phyloP scores from a whole-genome alignment of 2,113 vertebrate species.

The Macquaria ambigua region DNA sequence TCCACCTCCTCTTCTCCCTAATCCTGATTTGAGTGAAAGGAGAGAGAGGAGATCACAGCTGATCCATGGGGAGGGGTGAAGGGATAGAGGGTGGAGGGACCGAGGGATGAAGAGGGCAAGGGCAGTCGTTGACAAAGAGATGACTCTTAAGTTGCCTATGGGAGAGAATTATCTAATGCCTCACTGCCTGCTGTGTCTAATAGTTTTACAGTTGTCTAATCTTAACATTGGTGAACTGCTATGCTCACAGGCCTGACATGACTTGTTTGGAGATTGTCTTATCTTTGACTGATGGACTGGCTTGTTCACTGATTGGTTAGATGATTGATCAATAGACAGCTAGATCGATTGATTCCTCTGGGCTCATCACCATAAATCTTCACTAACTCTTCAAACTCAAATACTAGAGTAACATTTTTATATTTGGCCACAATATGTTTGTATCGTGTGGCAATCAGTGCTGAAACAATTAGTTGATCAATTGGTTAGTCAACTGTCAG shows the following conservation, averaged over 20 bases:
- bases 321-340: constrained; percentile 67
- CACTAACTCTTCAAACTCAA: constrained; percentile 22
- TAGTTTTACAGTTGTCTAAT: constrained; percentile 67
- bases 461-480: background rate
- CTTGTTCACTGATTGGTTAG: constrained; percentile 67
- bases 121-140: constrained; percentile 73
- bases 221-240: constrained; percentile 51
- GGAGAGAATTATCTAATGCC: constrained; percentile 59
- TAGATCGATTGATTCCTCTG: constrained; percentile 58
- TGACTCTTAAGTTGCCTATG: constrained; percentile 69
- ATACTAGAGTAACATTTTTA: background rate
- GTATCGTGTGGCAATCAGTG: background rate
- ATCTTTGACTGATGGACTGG: constrained; percentile 67
- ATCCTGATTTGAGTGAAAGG: constrained; percentile 87
- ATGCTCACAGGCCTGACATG: constrained; percentile 37
- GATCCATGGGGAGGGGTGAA: constrained; percentile 79
- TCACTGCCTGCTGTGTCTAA: constrained; percentile 65
- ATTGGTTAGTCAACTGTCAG: background rate
- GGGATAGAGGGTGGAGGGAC: constrained; percentile 62
- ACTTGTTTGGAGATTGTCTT: constrained; percentile 58
- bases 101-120: constrained; percentile 71
- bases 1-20: constrained; percentile 72
- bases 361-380: constrained; percentile 58
- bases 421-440: background rate
- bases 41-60: constrained; percentile 83